These are phyloP conservation scores for Gymnogyps californianus DNA, from an alignment of 2,113 vertebrate genomes.

Conservation along the genomic window DNA sequence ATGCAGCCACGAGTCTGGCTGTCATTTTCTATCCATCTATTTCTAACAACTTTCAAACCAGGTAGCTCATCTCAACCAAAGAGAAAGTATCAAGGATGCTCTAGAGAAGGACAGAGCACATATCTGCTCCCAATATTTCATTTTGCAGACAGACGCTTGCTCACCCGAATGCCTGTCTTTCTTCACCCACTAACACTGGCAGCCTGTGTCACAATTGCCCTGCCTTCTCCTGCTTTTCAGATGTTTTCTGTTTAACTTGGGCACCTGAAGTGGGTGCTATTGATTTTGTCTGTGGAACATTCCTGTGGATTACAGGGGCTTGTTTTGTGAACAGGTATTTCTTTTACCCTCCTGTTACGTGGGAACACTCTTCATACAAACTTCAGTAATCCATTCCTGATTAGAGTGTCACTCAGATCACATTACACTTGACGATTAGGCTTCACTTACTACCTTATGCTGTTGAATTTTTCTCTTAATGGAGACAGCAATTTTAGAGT, in stretches of 20 bases:
- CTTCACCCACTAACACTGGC: not conserved
- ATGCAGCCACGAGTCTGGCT: not conserved
- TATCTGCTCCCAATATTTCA: not conserved
- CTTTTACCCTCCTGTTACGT: not conserved
- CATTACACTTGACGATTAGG: not conserved
- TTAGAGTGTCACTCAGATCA: not conserved
- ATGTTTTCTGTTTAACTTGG: not conserved
- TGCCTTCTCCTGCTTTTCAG: not conserved
- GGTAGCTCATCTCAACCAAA: not conserved
- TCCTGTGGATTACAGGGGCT: not conserved
- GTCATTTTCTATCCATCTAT: not conserved
- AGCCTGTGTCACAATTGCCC: not conserved
- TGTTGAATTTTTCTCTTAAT: not conserved
- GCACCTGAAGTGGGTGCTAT: not conserved
- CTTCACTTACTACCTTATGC: not conserved
- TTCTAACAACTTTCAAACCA: not conserved
- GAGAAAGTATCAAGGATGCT: not conserved
- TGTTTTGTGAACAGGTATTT: not conserved
- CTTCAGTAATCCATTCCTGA: not conserved
- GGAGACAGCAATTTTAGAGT: not conserved
- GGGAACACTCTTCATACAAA: not conserved
- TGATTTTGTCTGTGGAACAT: not conserved
- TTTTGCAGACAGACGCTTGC: not conserved
- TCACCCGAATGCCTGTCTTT: not conserved
- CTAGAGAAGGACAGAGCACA: not conserved